These are phyloP conservation scores for Campylomormyrus numenius DNA, from an alignment of 2,113 vertebrate genomes.

Conservation along the genomic window DNA sequence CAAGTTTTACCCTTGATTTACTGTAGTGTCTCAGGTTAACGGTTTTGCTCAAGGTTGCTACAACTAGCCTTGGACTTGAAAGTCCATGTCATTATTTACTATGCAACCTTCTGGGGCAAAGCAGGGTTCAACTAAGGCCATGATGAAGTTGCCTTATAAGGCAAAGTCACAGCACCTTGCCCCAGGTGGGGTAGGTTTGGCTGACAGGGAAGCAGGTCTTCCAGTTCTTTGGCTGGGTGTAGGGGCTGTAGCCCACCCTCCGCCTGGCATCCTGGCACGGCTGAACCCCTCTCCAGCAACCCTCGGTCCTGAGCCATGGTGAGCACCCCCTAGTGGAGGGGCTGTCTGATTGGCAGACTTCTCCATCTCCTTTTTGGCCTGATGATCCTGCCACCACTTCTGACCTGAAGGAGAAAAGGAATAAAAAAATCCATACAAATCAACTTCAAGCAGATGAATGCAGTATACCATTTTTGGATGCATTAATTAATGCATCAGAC, in stretches of 20 bases:
- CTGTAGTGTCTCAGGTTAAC: background rate
- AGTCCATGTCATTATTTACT: background rate
- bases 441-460: background rate
- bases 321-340: slow-evolving; percentile 13
- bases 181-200: slow-evolving; percentile 28
- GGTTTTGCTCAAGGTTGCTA: background rate
- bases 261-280: slow-evolving; percentile 24
- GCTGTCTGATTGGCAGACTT: slow-evolving; percentile 22
- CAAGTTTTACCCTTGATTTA: background rate
- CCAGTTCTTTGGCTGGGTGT: slow-evolving; percentile 27
- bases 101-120: background rate
- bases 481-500: background rate
- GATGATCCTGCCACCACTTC: slow-evolving; percentile 51
- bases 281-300: slow-evolving; percentile 27
- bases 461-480: background rate
- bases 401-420: slow-evolving; percentile 38
- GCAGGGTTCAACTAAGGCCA: background rate
- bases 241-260: slow-evolving; percentile 7
- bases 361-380: slow-evolving; percentile 24
- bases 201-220: slow-evolving; percentile 21
- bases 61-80: background rate
- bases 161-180: slow-evolving; percentile 37
- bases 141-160: background rate
- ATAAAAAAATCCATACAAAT: background rate
- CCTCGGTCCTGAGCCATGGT: slow-evolving; percentile 12